Evolutionary conservation across 2,797 vertebrate species (phyloP), one percentile per base, ranked within the genome.

Genomic region (Acanthurus lineatus): DNA sequence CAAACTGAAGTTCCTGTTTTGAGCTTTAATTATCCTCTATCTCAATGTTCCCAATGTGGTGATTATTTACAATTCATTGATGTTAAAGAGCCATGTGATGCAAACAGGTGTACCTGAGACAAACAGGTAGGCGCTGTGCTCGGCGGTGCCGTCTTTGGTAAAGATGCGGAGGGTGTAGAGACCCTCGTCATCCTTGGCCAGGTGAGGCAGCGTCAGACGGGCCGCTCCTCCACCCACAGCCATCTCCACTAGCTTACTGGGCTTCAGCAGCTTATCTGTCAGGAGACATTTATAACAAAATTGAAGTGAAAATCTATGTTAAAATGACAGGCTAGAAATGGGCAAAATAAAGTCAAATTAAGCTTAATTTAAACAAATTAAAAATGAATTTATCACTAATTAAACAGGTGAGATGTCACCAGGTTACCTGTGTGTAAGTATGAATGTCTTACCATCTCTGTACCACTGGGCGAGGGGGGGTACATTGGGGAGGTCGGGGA

Each of bases 131-230:
- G 97, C 98, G 0, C 97, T 97, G 84, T 97, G 97, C 84, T 99
- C 97, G 0, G 93, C 91, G 52, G 97, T 95, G 60, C 98, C 98
- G 0, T 96, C 96, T 82, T 95, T 96, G 0, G 97, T 97, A 83
- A 97, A 95, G 73, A 99, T 93, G 65, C 98, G 95, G 62, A 99
- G 69, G 0, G 98, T 99, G 87, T 99, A 99, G 73, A 99, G 96
- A 28, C 98, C 98, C 92, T 99, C 98, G 1, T 99, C 98, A 6
- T 99, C 98, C 89, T 99, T 99, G 91, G 97, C 96, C 88, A 99
- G 93, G 77, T 96, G 95, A 19, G 96, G 94, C 82, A 99, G 95
- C 17, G 95, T 96, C 69, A 99, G 94, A 1, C 95, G 94, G 60
- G 97, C 97, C 16, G 93, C 91, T 0, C 97, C 95, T 62, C 97